Conservation (phyloP, 2,113 vertebrate genomes). For the Cygnus atratus region DNA sequence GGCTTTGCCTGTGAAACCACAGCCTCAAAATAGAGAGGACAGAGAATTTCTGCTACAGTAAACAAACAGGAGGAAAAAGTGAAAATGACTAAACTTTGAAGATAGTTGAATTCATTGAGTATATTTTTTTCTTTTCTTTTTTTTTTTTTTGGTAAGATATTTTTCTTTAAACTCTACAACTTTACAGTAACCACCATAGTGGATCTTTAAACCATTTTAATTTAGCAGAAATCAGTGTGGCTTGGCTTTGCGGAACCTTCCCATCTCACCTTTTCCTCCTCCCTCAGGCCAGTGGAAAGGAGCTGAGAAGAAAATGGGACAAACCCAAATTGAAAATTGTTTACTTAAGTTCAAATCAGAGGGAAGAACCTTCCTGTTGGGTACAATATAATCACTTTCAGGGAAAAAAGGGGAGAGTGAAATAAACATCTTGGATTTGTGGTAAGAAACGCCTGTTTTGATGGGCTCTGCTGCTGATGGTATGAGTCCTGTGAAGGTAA, state of each 20-base stretch:
- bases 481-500: not conserved
- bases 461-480: not conserved
- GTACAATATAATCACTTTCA: not conserved
- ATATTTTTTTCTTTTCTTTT: not conserved
- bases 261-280: fast-evolving
- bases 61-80: not conserved
- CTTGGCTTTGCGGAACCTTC: not conserved
- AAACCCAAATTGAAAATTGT: not conserved
- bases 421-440: not conserved
- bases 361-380: not conserved
- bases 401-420: not conserved
- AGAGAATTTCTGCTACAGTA: not conserved
- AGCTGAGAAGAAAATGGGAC: not conserved
- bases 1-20: not conserved
- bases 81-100: not conserved
- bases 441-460: not conserved
- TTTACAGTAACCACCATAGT: not conserved
- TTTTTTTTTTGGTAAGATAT: not conserved
- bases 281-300: not conserved
- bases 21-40: not conserved
- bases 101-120: not conserved
- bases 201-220: not conserved
- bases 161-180: not conserved
- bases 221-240: not conserved
- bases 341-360: not conserved